Base-by-base conservation (phyloP, 2,888 invertebrate species). In the Metallyticus violacea region DNA sequence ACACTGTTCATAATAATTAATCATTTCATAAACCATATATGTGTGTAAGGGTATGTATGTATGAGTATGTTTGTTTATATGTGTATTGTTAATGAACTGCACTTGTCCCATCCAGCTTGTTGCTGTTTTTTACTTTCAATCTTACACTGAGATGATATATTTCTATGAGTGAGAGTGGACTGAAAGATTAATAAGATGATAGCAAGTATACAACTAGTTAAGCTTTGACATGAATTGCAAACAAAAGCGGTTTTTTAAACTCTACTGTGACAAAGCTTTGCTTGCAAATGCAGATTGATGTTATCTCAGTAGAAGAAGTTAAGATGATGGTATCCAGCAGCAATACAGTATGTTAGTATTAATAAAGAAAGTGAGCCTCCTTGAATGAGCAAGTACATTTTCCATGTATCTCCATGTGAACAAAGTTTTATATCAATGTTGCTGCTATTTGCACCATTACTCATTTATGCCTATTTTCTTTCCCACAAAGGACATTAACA, bases 361-460 rank as follows among this genome's bases (percentile, higher is more conserved):
- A 62, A 62, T 22, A 62, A 62, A 62, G 15, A 30, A 6, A 62
- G n/a, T 15, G 40, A 15, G 40, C 40, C 22, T 62, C 40, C 9
- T 62, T 62, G 22, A 62, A 62, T 4, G 40, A 62, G 22, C 40
- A 62, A 30, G 30, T 30, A 30, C 6, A 30, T 40, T 7, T 40
- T 40, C 7, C 4, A 62, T 22, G 22, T 22, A 62, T 62, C 40
- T 62, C 22, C 15, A 62, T 22, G 22, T 62, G 22, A 62, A 62
- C 40, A 62, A 15, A 62, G 3, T 62, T 62, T 62, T 62, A 62
- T 62, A 22, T 62, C 15, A 15, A 62, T 62, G 15, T n/a, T 62
- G 40, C 40, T 40, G 62, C 82, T 82, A 26, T 82, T 76, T 82
- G 82, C 82, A 82, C 82, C 82, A 82, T 82, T 82, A 82, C 62